Base-by-base conservation (phyloP, 1,140 invertebrate species). In the Drosophila takahashii region DNA sequence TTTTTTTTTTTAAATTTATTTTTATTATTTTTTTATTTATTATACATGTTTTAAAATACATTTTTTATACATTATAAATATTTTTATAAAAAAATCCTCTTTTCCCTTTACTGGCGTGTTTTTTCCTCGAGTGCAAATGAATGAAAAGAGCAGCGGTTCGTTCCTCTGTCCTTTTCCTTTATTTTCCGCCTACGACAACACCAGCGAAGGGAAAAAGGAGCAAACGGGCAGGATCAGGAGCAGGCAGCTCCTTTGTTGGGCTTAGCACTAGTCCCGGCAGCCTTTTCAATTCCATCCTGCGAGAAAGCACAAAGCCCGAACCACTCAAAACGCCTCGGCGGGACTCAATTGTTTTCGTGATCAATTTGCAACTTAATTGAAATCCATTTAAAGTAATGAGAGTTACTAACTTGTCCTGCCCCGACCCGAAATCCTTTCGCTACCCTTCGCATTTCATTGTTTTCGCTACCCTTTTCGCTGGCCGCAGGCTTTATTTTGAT, bases 351-450 rank as follows among this genome's bases (percentile, higher is more conserved):
- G 90, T 91, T 90, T 86, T 79, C 72, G 79, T 73, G 85, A 91
- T 91, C 90, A 91, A 91, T 91, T 91, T 91, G 89, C 73, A 87
- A 86, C 79, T 81, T 91, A 91, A 91, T 91, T 91, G 81, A 91
- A 91, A 91, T 91, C 90, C 85, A 91, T 91, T 91, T 91, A 90
- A 91, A 91, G 86, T 91, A 91, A 91, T 91, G 90, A 90, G 89
- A 89, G 84, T 89, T 89, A 89, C 84, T 87, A 89, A 89, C 84
- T 84, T 89, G 83, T 74, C 62, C 75, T 73, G 47, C 64, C 59
- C 58, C 60, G 65, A 61, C 39, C 50, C 54, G 34, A 16, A 10
- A 26, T 61, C 52, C 52, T 51, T 56, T 51, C 50, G 45, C 36
- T 41, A 27, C 48, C 22, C 47, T 29, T 22, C 11, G 32, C 45